These are phyloP conservation scores for Megalops atlanticus DNA, from an alignment of 2,113 vertebrate genomes.

Conservation along the genomic window DNA sequence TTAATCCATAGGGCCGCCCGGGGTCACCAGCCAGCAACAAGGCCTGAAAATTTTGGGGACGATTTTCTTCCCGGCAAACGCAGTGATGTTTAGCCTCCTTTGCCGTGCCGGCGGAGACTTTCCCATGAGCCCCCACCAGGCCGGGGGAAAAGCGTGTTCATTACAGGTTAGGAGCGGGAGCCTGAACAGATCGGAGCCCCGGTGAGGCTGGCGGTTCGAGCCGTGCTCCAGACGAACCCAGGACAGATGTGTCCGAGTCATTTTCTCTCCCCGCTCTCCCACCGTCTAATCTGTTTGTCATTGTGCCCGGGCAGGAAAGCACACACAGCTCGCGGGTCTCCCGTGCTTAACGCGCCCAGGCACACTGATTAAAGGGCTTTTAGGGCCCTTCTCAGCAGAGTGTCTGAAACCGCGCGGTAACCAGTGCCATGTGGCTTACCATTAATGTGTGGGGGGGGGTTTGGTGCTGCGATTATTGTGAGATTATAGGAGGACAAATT, in stretches of 20 bases:
- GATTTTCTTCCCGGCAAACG: not conserved
- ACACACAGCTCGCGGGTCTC: conserved; percentile 67
- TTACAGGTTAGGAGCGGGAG: not conserved
- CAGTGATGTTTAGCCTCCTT: not conserved
- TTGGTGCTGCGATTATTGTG: not conserved
- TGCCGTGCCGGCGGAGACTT: not conserved
- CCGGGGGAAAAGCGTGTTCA: not conserved
- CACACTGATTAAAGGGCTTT: conserved; percentile 55
- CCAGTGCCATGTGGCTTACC: not conserved
- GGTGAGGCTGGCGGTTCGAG: too few species aligned
- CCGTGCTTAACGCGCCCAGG: conserved; percentile 58
- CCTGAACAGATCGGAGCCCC: too few species aligned
- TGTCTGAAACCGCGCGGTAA: not conserved
- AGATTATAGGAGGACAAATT: not conserved
- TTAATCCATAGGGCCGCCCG: not conserved
- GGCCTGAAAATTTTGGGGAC: not conserved
- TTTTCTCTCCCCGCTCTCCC: conserved; percentile 29
- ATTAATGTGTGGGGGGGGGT: not conserved
- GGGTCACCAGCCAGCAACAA: not conserved
- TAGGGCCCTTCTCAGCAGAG: not conserved
- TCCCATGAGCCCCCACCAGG: not conserved
- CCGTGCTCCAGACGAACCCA: conserved; percentile 58
- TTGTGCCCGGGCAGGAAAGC: conserved; percentile 69
- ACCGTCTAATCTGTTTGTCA: conserved; percentile 70
- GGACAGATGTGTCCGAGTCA: conserved; percentile 68